These are phyloP conservation scores for Siniperca chuatsi DNA, from an alignment of 2,113 vertebrate genomes.

Conservation along the genomic window DNA sequence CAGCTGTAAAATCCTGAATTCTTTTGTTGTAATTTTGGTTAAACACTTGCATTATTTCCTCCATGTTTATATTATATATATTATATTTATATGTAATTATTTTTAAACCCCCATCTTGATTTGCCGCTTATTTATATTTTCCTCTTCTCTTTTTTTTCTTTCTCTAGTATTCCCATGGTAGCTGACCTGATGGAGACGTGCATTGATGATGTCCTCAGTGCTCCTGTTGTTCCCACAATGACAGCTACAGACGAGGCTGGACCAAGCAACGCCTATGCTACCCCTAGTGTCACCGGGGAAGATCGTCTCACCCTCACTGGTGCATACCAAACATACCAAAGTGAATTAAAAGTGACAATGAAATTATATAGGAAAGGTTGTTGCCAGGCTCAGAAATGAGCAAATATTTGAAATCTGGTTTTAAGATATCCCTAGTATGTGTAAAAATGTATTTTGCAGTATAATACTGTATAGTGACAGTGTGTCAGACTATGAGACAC, in stretches of 20 bases:
- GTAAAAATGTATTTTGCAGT: background rate
- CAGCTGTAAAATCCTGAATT: conserved; percentile 7
- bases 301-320: conserved; percentile 79
- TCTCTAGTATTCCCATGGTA: conserved; percentile 83
- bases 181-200: conserved; percentile 88
- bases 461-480: background rate
- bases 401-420: background rate
- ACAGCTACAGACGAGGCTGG: conserved; percentile 76
- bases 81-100: background rate
- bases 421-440: background rate
- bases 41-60: background rate
- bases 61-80: background rate
- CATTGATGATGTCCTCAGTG: conserved; percentile 80
- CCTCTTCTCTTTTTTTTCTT: background rate
- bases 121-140: background rate
- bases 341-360: background rate
- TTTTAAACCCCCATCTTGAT: background rate
- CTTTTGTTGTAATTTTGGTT: background rate
- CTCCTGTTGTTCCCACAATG: conserved; percentile 68
- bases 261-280: conserved; percentile 50
- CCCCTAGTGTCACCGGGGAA: conserved; percentile 61
- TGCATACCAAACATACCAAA: conserved; percentile 56
- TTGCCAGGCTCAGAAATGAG: background rate
- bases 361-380: background rate
- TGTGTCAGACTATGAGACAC: background rate